Evolutionary conservation across 1,140 invertebrate species (phyloP).

Genomic region (Lepidurus arcticus): DNA sequence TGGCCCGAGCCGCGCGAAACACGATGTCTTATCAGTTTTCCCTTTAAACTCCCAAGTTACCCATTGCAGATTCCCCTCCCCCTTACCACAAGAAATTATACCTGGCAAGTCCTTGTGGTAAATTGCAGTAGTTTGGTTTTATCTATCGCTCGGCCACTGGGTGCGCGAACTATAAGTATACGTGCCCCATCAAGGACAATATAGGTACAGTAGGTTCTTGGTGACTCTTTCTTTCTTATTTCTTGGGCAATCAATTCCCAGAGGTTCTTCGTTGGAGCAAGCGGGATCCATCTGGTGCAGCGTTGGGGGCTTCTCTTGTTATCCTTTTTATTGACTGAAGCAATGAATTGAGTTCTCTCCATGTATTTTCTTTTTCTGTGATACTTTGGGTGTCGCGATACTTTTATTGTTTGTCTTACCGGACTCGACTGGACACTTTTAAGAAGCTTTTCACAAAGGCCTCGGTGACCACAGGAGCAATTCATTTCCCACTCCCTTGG

Average conservation of each 20-base stretch:
- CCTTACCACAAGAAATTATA: not conserved
- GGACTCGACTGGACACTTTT: not conserved
- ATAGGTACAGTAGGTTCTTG: not conserved
- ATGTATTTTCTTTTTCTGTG: not conserved
- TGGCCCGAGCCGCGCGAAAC: not conserved
- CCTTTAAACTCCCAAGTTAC: not conserved
- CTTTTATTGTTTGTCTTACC: conserved; percentile 1
- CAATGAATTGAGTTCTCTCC: conserved; percentile 13
- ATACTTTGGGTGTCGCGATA: not conserved
- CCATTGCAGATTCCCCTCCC: too few relatives aligned
- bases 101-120: not conserved
- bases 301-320: conserved; percentile 1
- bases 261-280: not conserved
- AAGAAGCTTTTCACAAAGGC: not conserved
- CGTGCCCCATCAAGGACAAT: not conserved
- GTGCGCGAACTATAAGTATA: conserved; percentile 14
- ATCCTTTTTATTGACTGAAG: conserved; percentile 10
- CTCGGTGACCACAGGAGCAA: not conserved
- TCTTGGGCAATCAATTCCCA: not conserved
- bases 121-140: conserved; percentile 10
- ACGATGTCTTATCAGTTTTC: not conserved
- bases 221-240: not conserved
- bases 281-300: conserved; percentile 1
- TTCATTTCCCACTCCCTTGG: conserved; percentile 3
- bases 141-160: not conserved